phyloP scores from a whole-genome alignment of 2,888 invertebrate species.

The Lepidochitona cinerea region DNA sequence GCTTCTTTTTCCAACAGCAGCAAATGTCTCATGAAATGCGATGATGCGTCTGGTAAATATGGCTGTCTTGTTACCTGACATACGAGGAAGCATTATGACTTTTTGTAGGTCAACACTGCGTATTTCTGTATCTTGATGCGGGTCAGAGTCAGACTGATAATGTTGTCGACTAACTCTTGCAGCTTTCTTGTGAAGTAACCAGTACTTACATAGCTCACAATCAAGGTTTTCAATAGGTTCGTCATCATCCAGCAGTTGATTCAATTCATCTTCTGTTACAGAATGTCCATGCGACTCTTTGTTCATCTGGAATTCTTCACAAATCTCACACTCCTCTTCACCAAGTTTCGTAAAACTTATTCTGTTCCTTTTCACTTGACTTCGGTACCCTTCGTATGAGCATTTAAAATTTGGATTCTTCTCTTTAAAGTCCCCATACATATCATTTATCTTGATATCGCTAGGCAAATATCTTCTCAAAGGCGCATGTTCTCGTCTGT shows the following conservation, averaged over 20 bases:
- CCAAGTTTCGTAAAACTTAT: slow-evolving; percentile 28
- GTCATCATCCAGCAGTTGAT: background rate
- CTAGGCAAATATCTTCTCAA: slow-evolving; percentile 19
- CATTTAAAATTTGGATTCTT: slow-evolving; percentile 8
- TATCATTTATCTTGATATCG: slow-evolving; percentile 18
- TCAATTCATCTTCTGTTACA: background rate
- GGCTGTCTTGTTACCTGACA: slow-evolving; percentile 22
- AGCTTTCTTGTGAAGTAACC: slow-evolving; percentile 3
- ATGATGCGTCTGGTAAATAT: slow-evolving; percentile 22
- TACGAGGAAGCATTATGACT: slow-evolving; percentile 26
- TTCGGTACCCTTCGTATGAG: slow-evolving; percentile 17
- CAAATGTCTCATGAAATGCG: slow-evolving; percentile 21
- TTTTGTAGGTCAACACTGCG: slow-evolving; percentile 27
- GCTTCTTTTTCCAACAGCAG: slow-evolving; percentile 7
- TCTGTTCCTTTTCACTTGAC: slow-evolving; percentile 13
- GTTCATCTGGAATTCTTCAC: slow-evolving; percentile 11
- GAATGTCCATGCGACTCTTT: background rate
- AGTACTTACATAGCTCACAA: slow-evolving; percentile 14
- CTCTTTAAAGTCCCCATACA: slow-evolving; percentile 20
- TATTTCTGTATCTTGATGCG: background rate
- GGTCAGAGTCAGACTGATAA: background rate
- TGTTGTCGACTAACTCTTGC: slow-evolving; percentile 2
- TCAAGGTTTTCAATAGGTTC: background rate
- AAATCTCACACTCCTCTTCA: slow-evolving; percentile 23
- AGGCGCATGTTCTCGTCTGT: slow-evolving; percentile 24